Evolutionary conservation across 2,113 vertebrate species (phyloP).

Genomic region (Corynorhinus townsendii): DNA sequence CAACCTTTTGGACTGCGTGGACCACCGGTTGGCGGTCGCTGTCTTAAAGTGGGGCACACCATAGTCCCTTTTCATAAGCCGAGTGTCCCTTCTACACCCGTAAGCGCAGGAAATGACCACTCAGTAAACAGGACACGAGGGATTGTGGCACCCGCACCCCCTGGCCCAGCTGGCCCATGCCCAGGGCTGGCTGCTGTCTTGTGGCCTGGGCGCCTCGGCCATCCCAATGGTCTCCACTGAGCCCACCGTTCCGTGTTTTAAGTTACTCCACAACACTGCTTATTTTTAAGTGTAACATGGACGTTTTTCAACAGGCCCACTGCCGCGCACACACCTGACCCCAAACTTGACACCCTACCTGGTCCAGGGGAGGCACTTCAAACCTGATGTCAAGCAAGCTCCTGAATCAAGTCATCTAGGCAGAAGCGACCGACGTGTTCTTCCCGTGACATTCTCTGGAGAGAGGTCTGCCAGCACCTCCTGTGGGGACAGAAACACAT

Average conservation of each 20-base stretch:
- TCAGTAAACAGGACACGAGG: background rate
- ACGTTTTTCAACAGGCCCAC: background rate
- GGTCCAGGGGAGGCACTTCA: background rate
- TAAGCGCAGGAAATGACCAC: background rate
- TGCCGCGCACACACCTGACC: background rate
- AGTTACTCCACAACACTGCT: fast-evolving
- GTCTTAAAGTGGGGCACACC: background rate
- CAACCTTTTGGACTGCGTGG: no score
- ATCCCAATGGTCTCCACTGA: fast-evolving
- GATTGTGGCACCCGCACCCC: no score
- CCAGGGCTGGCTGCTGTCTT: fast-evolving
- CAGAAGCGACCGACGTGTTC: background rate
- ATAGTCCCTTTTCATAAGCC: background rate
- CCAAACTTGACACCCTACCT: background rate
- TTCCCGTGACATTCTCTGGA: background rate
- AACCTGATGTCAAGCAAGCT: background rate
- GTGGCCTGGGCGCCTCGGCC: background rate
- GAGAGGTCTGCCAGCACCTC: background rate
- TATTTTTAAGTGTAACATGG: background rate
- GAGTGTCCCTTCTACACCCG: background rate
- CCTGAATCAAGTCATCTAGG: background rate
- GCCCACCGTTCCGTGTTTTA: background rate
- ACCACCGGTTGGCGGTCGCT: no score
- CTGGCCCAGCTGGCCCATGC: background rate
- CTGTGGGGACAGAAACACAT: background rate